phyloP scores from a whole-genome alignment of 2,113 vertebrate species.

The Penelope pileata region DNA sequence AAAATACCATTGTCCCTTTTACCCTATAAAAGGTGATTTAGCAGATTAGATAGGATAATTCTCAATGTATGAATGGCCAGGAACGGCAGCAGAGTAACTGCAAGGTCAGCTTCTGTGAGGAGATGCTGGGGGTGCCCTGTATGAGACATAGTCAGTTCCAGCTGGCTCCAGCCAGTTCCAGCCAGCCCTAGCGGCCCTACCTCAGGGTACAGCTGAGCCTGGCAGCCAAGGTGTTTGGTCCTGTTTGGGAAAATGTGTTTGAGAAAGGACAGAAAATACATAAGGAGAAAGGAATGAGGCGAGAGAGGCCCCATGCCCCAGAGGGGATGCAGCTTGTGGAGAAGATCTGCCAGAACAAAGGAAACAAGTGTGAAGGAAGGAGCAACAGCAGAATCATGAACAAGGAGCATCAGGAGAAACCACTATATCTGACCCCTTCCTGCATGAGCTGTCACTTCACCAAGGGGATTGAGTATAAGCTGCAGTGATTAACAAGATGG shows the following conservation, averaged over 20 bases:
- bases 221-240: too few relatives aligned
- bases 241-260: neutral
- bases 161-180: fast-evolving
- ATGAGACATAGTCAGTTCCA: fast-evolving
- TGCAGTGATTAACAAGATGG: fast-evolving
- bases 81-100: fast-evolving
- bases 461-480: neutral
- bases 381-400: neutral
- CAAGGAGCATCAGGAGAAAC: neutral
- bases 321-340: neutral
- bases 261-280: neutral
- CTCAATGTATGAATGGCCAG: fast-evolving
- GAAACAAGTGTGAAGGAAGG: neutral
- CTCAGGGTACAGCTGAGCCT: neutral
- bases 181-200: fast-evolving
- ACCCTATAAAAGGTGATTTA: neutral
- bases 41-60: neutral
- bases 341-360: neutral
- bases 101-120: neutral
- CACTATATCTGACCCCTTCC: neutral
- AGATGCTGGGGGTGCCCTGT: fast-evolving
- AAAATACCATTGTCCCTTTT: neutral
- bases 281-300: neutral
- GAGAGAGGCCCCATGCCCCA: neutral
- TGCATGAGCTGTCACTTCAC: fast-evolving